phyloP scores from a whole-genome alignment of 2,888 invertebrate species.

The Plagiodera versicolora region DNA sequence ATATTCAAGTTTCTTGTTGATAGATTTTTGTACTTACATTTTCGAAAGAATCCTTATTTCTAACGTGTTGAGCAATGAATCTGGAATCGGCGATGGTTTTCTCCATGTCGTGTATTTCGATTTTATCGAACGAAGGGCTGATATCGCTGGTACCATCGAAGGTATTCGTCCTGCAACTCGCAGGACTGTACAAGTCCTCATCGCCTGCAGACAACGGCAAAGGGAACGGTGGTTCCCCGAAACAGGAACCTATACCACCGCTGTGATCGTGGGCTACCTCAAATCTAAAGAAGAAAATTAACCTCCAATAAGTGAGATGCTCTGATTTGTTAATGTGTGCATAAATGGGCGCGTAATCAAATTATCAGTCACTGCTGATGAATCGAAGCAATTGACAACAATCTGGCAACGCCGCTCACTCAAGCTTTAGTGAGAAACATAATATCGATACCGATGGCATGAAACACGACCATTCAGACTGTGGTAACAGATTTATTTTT shows the following conservation, averaged over 20 bases:
- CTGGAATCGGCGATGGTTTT: constrained; percentile 90
- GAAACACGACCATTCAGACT: no score
- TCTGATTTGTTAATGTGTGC: no score
- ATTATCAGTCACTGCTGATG: no score
- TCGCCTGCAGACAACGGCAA: constrained; percentile 75
- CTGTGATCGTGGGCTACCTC: constrained; percentile 63
- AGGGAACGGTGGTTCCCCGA: constrained; percentile 69
- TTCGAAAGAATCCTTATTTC: constrained; percentile 92
- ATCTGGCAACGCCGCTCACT: no score
- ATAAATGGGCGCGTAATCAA: no score
- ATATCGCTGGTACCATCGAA: constrained; percentile 64
- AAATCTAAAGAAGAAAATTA: constrained; percentile 49
- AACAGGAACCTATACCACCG: constrained; percentile 65
- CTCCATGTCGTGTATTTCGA: constrained; percentile 82
- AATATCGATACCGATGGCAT: no score
- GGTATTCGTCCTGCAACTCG: constrained; percentile 54
- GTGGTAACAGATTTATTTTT: no score
- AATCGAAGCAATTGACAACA: no score
- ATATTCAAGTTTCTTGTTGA: neutral
- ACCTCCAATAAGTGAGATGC: no score
- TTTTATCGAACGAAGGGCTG: constrained; percentile 82
- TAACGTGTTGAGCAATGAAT: constrained; percentile 94
- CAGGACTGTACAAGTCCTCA: constrained; percentile 80
- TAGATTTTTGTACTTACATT: constrained; percentile 68
- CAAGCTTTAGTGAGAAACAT: no score